These are phyloP conservation scores for Pseudobourletiella spinata DNA, from an alignment of 1,140 invertebrate species.

Conservation along the genomic window DNA sequence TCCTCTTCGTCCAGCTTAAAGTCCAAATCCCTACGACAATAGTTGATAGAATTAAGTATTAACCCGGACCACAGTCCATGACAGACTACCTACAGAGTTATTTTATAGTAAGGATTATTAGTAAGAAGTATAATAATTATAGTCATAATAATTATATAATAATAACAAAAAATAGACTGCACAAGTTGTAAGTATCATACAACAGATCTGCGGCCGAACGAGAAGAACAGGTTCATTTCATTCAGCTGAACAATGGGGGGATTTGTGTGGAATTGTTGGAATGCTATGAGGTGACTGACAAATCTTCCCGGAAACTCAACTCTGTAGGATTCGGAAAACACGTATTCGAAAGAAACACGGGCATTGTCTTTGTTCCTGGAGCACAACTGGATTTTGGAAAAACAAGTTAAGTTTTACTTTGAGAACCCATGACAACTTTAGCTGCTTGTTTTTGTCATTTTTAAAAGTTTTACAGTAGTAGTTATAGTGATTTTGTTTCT, in stretches of 20 bases:
- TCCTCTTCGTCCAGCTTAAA: constrained; percentile 80
- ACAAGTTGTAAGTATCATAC: neutral
- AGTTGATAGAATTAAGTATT: no score
- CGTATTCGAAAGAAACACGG: neutral
- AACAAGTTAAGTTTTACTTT: neutral
- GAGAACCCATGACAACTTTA: neutral
- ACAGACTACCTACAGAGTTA: neutral
- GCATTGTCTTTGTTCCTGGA: neutral
- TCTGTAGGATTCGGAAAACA: neutral
- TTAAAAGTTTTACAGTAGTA: no score
- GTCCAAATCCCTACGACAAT: constrained; percentile 43
- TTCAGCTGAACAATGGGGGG: neutral
- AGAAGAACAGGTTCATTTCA: no score
- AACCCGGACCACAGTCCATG: constrained; percentile 15
- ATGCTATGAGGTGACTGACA: neutral
- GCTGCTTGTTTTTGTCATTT: no score
- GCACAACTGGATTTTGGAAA: neutral
- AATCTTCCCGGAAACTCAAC: neutral
- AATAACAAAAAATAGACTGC: neutral
- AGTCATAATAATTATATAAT: neutral
- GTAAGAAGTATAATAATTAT: neutral
- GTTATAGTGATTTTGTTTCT: no score
- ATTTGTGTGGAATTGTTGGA: neutral
- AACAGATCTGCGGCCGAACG: neutral
- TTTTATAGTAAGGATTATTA: neutral